Evolutionary conservation across 1,140 invertebrate genomes (phyloP), one percentile per base, ranked within the genome.

Genomic region (Drosophila serrata): DNA sequence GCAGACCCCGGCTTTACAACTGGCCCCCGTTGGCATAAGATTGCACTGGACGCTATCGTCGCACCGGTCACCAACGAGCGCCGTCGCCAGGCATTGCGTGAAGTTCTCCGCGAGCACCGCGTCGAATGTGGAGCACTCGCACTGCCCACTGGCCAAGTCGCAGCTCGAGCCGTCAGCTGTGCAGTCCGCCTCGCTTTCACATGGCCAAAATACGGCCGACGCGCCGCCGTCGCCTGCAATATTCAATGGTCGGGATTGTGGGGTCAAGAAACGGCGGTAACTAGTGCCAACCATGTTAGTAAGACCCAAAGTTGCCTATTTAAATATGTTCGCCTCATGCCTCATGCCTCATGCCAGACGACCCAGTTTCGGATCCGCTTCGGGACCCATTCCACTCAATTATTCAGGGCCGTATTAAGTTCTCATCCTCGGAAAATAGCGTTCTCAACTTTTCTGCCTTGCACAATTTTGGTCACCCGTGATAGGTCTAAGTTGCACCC

Each of bases 21-120:
- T 84, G 80, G 91, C 90, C 91, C 92, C 92, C 67, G 92, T 90
- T 90, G 92, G 92, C 92, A 92, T 92, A 93, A 92, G 91, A 92
- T 90, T 92, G 79, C 91, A 92, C 84, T 93, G 92, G 86, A 82
- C 82, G 48, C 74, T 77, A 40, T 92, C 90, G 69, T 90, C 79
- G 81, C 92, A 93, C 81, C 60, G 46, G 63, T 92, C 92, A 80
- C 92, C 92, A 92, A 92, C 69, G 59, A 75, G 90, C 46, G 91
- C 75, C 78, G 82, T 88, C 60, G 79, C 81, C 79, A 92, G 75
- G 82, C 92, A 92, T 92, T 61, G 42, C 43, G 85, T 74, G 37
- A 77, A 91, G 40, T 88, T 78, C 33, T 53, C 79, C 11, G 92
- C 81, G 56, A 92, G 75, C 22, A 92, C 92, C 55, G 62, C 40